phyloP scores from a whole-genome alignment of 1,140 invertebrate genomes.

The Adoxophyes honmai region DNA sequence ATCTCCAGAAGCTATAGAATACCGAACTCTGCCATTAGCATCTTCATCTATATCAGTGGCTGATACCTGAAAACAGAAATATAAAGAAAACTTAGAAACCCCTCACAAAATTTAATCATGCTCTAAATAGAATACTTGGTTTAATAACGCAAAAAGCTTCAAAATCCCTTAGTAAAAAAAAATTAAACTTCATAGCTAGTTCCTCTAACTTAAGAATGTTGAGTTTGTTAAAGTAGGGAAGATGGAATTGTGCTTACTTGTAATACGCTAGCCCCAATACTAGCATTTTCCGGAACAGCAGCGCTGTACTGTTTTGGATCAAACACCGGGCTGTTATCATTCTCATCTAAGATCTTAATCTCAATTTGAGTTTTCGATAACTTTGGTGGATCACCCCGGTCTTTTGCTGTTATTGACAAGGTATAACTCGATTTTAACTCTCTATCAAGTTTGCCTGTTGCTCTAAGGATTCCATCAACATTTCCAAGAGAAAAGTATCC shows the following conservation, averaged over 20 bases:
- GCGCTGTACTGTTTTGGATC: constrained; percentile 92
- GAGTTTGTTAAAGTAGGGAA: too few relatives aligned
- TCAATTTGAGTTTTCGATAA: constrained; percentile 83
- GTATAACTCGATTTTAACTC: constrained; percentile 90
- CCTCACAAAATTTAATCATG: too few relatives aligned
- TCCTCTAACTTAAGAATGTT: too few relatives aligned
- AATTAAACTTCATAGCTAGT: too few relatives aligned
- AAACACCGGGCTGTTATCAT: constrained; percentile 96
- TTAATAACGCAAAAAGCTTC: too few relatives aligned
- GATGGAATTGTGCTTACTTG: constrained; percentile 80
- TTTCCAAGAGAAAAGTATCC: constrained; percentile 90
- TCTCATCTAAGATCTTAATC: constrained; percentile 91
- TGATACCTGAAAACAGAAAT: constrained; percentile 81
- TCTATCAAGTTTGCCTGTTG: constrained; percentile 89
- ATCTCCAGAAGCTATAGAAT: constrained; percentile 92
- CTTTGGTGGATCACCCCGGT: constrained; percentile 91
- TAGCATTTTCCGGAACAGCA: constrained; percentile 94
- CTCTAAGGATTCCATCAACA: constrained; percentile 90
- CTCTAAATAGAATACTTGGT: too few relatives aligned
- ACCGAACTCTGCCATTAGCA: constrained; percentile 91
- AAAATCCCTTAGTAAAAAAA: too few relatives aligned
- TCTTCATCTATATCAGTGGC: constrained; percentile 95
- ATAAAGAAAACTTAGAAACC: too few relatives aligned
- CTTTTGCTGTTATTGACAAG: constrained; percentile 89
- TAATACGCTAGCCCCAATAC: constrained; percentile 92